Evolutionary conservation across 2,113 vertebrate genomes (phyloP).

Genomic region (Echinops telfairi): DNA sequence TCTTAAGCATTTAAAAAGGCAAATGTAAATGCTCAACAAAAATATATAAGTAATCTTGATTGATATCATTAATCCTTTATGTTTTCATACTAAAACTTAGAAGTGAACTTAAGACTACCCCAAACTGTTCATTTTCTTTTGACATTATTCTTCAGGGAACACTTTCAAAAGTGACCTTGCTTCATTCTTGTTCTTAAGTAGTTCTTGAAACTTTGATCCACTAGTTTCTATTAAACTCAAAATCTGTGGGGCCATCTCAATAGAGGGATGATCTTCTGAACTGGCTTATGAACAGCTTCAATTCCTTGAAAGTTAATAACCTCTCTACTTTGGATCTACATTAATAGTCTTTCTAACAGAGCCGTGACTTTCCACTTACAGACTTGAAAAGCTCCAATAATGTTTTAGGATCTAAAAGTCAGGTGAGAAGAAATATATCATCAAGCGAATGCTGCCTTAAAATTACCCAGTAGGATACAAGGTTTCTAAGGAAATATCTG

Average conservation of each 20-base stretch:
- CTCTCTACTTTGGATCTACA: conserved; percentile 75
- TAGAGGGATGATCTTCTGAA: conserved; percentile 71
- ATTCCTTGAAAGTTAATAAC: conserved; percentile 83
- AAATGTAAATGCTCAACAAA: neutral
- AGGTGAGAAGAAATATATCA: conserved; percentile 76
- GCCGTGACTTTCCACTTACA: conserved; percentile 75
- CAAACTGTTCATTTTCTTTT: conserved; percentile 24
- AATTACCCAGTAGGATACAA: conserved; percentile 73
- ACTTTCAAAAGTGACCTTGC: conserved; percentile 39
- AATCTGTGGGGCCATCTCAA: conserved; percentile 76
- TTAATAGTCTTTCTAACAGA: conserved; percentile 80
- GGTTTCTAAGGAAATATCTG: conserved; percentile 75
- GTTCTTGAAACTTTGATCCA: conserved; percentile 68
- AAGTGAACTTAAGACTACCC: neutral
- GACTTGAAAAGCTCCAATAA: conserved; percentile 78
- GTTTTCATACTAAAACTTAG: neutral
- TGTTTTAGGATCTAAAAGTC: conserved; percentile 79
- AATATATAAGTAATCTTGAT: neutral
- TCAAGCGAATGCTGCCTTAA: conserved; percentile 70
- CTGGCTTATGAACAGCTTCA: conserved; percentile 65
- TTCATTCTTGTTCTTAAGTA: conserved; percentile 39
- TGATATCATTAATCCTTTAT: neutral
- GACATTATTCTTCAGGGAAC: conserved; percentile 29
- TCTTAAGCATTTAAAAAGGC: neutral
- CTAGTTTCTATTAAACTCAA: conserved; percentile 74